Evolutionary conservation across 2,797 vertebrate species (phyloP).

Genomic region (Mormyrops boulengeri): DNA sequence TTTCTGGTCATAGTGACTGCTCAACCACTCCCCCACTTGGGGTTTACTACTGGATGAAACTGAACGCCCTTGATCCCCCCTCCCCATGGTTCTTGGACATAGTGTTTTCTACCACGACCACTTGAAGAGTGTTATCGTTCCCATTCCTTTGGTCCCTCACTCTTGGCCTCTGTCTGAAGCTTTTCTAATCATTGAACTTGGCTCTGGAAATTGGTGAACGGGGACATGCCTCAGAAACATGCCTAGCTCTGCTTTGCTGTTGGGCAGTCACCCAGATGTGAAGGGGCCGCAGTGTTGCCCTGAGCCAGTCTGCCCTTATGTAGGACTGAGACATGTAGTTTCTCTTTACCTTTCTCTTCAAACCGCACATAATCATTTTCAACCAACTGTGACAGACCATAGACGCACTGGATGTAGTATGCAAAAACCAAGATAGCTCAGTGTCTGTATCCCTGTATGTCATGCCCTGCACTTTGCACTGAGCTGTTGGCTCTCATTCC

Average conservation of each 20-base stretch:
- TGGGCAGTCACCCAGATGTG: background rate
- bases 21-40: background rate
- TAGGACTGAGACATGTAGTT: background rate
- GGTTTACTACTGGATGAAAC: background rate
- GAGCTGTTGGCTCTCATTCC: background rate
- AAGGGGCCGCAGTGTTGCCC: background rate
- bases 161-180: background rate
- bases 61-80: background rate
- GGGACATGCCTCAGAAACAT: background rate
- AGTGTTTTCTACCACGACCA: background rate
- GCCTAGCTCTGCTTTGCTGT: background rate
- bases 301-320: background rate
- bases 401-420: background rate
- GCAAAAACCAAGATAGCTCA: background rate
- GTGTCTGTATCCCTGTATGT: background rate
- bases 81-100: background rate
- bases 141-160: background rate
- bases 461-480: background rate
- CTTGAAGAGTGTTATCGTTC: background rate
- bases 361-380: background rate
- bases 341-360: background rate
- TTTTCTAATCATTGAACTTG: background rate
- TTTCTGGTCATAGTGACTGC: background rate
- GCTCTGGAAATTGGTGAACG: background rate
- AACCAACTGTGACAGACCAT: background rate